Evolutionary conservation across 2,113 vertebrate species (phyloP).

Genomic region (Agapornis roseicollis): DNA sequence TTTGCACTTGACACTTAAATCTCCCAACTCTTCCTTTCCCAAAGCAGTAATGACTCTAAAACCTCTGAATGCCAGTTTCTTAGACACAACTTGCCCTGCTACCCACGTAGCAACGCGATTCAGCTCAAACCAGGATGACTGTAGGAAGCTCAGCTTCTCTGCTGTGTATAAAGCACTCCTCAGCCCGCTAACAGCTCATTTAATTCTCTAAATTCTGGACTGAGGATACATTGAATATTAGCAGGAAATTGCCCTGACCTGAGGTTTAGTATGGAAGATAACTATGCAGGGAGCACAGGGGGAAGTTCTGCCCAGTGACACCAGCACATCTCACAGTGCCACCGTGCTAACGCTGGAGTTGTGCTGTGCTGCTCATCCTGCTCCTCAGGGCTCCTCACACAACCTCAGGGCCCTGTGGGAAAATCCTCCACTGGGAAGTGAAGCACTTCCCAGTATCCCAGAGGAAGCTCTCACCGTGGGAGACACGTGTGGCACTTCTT

Average conservation of each 20-base stretch:
- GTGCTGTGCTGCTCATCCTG: neutral
- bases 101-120: neutral
- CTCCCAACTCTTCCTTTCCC: neutral
- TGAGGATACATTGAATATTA: neutral
- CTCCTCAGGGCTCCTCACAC: neutral
- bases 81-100: neutral
- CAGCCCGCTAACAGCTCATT: neutral
- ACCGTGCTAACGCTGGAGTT: neutral
- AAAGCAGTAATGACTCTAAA: neutral
- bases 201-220: neutral
- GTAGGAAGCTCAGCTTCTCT: neutral
- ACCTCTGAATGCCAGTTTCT: neutral
- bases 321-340: neutral
- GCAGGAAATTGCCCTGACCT: neutral
- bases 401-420: neutral
- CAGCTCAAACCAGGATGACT: neutral
- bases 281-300: rapidly evolving
- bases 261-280: neutral
- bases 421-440: neutral
- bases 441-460: neutral
- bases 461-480: neutral
- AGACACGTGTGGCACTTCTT: rapidly evolving
- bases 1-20: neutral
- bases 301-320: neutral
- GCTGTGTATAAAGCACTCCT: neutral